Percentiles rank a stretch among this genome's conserved stretches.
phyloP scores from a whole-genome alignment of 2,113 vertebrate genomes.

The Atrichornis clamosus region DNA sequence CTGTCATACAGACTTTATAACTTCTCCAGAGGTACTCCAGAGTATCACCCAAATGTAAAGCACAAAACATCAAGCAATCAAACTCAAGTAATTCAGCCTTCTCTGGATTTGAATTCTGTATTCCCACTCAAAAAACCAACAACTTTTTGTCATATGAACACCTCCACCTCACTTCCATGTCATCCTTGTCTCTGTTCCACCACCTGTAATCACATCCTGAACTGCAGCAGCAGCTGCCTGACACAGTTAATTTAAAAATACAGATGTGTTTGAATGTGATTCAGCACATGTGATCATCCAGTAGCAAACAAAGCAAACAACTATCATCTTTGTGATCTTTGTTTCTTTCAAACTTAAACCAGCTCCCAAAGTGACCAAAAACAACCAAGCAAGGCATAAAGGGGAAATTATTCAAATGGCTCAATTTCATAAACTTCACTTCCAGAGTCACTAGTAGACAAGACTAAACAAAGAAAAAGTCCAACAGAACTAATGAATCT shows the following conservation, averaged over 20 bases:
- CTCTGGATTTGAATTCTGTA: background rate
- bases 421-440: background rate
- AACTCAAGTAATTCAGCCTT: background rate
- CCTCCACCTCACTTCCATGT: background rate
- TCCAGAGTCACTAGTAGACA: background rate
- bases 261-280: too few species aligned
- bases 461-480: background rate
- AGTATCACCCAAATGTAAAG: background rate
- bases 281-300: background rate
- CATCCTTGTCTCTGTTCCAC: background rate
- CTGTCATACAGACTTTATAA: background rate
- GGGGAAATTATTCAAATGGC: background rate
- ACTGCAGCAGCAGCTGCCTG: background rate
- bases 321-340: background rate
- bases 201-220: rapidly evolving
- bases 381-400: background rate
- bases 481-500: background rate
- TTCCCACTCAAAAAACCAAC: background rate
- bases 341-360: background rate
- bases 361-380: background rate
- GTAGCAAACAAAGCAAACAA: background rate
- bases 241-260: background rate
- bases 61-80: background rate
- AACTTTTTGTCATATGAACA: background rate
- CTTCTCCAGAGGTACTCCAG: background rate